These are phyloP conservation scores for Dufourea novaeangliae DNA, from an alignment of 1,140 invertebrate species.

Conservation along the genomic window DNA sequence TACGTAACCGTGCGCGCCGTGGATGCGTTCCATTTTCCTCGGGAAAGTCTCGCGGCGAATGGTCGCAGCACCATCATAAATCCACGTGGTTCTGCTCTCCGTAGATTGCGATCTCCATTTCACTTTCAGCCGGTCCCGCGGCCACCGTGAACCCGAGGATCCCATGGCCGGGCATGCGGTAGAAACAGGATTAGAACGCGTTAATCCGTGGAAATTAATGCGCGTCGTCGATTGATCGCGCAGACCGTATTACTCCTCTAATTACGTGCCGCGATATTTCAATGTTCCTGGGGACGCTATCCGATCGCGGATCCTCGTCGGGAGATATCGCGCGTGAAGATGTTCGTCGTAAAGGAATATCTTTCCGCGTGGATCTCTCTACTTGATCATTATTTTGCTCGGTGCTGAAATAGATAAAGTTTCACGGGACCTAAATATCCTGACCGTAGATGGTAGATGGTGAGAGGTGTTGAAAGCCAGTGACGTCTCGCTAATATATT, in stretches of 20 bases:
- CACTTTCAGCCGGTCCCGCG: constrained; percentile 34
- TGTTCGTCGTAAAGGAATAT: constrained; percentile 13
- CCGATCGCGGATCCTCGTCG: not conserved
- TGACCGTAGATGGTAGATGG: not conserved
- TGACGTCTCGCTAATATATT: not conserved
- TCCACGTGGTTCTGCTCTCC: constrained; percentile 23
- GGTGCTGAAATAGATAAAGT: not conserved
- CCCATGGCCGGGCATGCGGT: constrained; percentile 18
- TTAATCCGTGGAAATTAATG: not conserved
- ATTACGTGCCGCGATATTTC: not conserved
- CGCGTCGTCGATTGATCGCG: not conserved
- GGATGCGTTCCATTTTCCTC: constrained; percentile 33
- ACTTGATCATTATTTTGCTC: not conserved
- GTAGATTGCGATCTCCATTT: constrained; percentile 47
- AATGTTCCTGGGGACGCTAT: not conserved
- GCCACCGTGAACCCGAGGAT: not conserved
- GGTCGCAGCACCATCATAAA: constrained; percentile 24
- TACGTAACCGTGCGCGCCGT: not conserved
- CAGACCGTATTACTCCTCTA: not conserved
- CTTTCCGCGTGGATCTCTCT: not conserved
- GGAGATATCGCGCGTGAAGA: not conserved
- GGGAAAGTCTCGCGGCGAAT: constrained; percentile 36
- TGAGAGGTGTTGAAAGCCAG: not conserved
- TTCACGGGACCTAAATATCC: not conserved
- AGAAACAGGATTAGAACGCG: not conserved